Evolutionary conservation across 2,797 vertebrate genomes (phyloP), one percentile per base, ranked within the genome.

Genomic region (Gallinago solitaria): DNA sequence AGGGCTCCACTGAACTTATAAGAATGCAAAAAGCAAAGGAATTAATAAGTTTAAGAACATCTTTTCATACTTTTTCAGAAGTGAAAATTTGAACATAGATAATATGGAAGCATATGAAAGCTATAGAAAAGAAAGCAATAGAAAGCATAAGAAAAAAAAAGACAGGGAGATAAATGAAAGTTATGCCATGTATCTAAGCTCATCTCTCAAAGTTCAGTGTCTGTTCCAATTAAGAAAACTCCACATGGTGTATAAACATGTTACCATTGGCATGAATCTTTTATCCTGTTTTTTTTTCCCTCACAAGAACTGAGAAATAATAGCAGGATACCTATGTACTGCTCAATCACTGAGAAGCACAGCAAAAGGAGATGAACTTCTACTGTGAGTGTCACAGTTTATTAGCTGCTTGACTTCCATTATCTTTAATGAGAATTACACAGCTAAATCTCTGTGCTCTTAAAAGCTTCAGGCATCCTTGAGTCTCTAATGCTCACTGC

Each of bases 191-290:
- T 80, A 51, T 65, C 77, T 78, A 75, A 56, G 16, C 25, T 60
- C 50, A 70, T 79, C 77, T 93, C 86, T 82, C 71, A 64, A 77
- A 94, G 73, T 48, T 87, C 83, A 63, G 28, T 39, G 57, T 82
- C 94, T 90, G 81, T 70, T 93, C 45, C 93, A 93, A 84, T 91
- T 91, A 95, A 87, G 80, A 87, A 77, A 89, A 82, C 71, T 94
- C 74, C 68, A 90, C 83, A 77, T 80, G 77, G 80, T 60, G 56
- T 76, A 87, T 84, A 91, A 91, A 92, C 74, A 87, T 57, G 83
- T 84, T 82, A 93, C 56, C 63, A 53, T 90, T 86, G 88, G 91
- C 88, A 90, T 11, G 11, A 75, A 78, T 67, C n/a, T 91, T 87
- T 61, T 35, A 87, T 32, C 59, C 50, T 86, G 35, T 1, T 47